These are phyloP conservation scores for Gonatopus flavifemur DNA, from an alignment of 1,140 invertebrate genomes.

Conservation along the genomic window DNA sequence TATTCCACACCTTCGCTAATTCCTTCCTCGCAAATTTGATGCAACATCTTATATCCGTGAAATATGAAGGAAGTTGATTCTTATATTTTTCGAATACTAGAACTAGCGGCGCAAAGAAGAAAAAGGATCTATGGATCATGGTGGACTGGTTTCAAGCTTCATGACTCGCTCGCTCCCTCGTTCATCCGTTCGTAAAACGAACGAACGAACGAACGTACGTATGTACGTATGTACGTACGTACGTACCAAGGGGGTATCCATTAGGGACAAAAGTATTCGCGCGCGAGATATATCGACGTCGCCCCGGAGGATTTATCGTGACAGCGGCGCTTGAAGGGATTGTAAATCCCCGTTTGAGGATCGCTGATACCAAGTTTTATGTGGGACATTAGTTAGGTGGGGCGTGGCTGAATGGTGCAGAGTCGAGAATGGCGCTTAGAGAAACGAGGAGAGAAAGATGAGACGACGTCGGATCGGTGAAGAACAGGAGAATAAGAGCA, in stretches of 20 bases:
- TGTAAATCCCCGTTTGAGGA: slow-evolving; percentile 61
- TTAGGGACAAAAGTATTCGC: slow-evolving; percentile 58
- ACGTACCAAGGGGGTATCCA: slow-evolving; percentile 49
- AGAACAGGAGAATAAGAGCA: background rate
- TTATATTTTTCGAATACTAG: no score
- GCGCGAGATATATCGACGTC: slow-evolving; percentile 54
- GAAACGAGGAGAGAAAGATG: slow-evolving; percentile 22
- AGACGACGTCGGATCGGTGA: slow-evolving; percentile 35
- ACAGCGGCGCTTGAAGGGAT: slow-evolving; percentile 59
- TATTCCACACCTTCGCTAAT: no score
- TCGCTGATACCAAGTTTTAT: slow-evolving; percentile 61
- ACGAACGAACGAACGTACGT: background rate
- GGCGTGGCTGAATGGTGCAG: slow-evolving; percentile 55
- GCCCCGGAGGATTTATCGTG: slow-evolving; percentile 53
- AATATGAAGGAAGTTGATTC: no score
- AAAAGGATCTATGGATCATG: no score
- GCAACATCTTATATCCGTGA: slow-evolving; percentile 3
- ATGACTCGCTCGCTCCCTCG: no score
- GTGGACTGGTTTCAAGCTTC: no score
- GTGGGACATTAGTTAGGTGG: slow-evolving; percentile 59
- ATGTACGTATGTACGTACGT: slow-evolving; percentile 19
- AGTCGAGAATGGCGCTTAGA: slow-evolving; percentile 47
- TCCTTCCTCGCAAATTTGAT: slow-evolving; percentile 13
- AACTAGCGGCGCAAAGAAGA: no score
- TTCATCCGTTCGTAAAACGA: no score